Base-by-base conservation (phyloP, 2,797 vertebrate species). In the Euphonia xanthogaster region DNA sequence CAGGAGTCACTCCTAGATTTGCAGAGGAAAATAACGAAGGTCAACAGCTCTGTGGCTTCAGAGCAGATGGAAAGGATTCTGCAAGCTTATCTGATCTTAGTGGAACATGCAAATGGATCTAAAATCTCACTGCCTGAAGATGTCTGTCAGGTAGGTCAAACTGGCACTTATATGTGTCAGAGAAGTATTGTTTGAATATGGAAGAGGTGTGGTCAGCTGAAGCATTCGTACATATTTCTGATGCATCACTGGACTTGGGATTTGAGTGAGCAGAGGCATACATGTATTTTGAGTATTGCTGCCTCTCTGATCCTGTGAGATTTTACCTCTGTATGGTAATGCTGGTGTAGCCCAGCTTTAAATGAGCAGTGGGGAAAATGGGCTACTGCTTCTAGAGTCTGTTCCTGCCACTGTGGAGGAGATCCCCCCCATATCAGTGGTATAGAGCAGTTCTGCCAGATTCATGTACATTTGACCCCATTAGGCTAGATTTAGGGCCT, bases 31-130 rank as follows among this genome's bases (percentile, higher is more conserved):
- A 65, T 98, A 76, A 98, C 97, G 39, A 70, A 96, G 65, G 40
- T 66, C 13, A 97, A 97, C 24, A 88, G 86, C 14, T 80, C 22
- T 6, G 76, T 95, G 70, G 97, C 95, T 55, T 98, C 98, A 21
- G 98, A 99, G 76, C 99, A 99, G 94, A 97, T 99, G 54, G 98
- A 99, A 97, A 98, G 98, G 87, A 93, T 99, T 93, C 97, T 99
- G 92, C 98, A 98, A 62, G 96, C 98, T 30, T 98, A 98, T 66
- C 98, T 99, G 84, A 98, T 98, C 18, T 95, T 99, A 66, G 97
- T 98, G 79, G 98, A 98, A 61, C 97, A 99, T 93, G 98, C 95
- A 74, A 97, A 98, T 22, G 99, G 99, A 63, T 98, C 98, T 17
- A 99, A 99, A 97, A 91, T 99, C 93, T 98, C 98, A n/a, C 86